A percentile compares a stretch with the other conserved stretches of the same genome.
These are phyloP conservation scores for Beris chalybata DNA, from an alignment of 2,888 invertebrate genomes.

Conservation along the genomic window DNA sequence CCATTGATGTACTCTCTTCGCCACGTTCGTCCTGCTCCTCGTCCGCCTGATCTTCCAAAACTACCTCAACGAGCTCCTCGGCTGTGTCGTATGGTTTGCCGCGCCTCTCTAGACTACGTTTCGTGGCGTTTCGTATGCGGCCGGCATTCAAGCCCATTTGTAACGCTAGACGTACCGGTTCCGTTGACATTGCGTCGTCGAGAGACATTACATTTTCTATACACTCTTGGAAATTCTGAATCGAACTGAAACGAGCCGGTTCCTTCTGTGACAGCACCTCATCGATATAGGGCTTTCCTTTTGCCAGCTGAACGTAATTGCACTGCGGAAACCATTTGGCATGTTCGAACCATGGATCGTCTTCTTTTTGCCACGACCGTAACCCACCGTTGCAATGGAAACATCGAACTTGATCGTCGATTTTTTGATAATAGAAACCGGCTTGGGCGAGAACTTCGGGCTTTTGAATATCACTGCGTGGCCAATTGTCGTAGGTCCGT, in stretches of 20 bases:
- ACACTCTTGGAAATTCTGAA: not conserved
- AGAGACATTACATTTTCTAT: constrained; percentile 42
- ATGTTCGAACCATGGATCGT: constrained; percentile 93
- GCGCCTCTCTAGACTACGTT: constrained; percentile 60
- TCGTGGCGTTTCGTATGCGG: constrained; percentile 62
- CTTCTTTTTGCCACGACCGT: constrained; percentile 85
- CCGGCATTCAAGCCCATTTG: constrained; percentile 65
- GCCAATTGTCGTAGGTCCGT: constrained; percentile 76
- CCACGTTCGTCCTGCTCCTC: constrained; percentile 52
- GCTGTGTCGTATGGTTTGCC: constrained; percentile 69
- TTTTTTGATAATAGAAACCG: constrained; percentile 83
- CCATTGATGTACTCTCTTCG: constrained; percentile 34
- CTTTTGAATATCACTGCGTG: constrained; percentile 71
- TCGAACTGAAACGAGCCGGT: not conserved
- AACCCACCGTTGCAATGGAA: constrained; percentile 94
- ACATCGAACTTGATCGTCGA: constrained; percentile 76
- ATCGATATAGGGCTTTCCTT: constrained; percentile 78
- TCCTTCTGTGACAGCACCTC: constrained; percentile 46
- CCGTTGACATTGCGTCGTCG: constrained; percentile 56
- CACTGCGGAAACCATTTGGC: constrained; percentile 92
- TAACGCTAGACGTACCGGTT: constrained; percentile 60
- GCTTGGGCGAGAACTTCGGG: constrained; percentile 79
- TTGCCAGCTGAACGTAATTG: constrained; percentile 77
- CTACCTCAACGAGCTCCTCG: constrained; percentile 73
- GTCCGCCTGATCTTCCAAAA: constrained; percentile 67